Percentiles rank a stretch among this genome's conserved stretches.
Conservation (phyloP, 2,888 invertebrate genomes). For the Drosophila lutescens region DNA sequence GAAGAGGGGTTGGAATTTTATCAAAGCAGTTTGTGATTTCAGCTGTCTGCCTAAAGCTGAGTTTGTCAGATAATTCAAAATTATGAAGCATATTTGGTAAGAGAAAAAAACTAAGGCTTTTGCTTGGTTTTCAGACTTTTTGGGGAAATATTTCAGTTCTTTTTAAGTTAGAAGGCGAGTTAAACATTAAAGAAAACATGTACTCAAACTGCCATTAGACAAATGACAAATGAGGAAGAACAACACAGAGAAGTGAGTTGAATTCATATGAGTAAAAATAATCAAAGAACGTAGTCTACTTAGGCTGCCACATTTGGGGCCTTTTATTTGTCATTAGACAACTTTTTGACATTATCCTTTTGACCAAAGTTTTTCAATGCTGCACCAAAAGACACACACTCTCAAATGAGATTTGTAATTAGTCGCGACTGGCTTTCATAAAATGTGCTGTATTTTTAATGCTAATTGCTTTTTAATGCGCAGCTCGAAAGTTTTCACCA, state of each 20-base stretch:
- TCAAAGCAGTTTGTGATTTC: slow-evolving; percentile 23
- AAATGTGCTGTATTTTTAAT: slow-evolving; percentile 54
- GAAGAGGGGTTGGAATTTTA: background rate
- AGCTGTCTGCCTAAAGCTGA: slow-evolving; percentile 3
- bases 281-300: background rate
- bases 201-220: slow-evolving; percentile 41
- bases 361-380: slow-evolving; percentile 30
- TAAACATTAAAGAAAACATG: background rate
- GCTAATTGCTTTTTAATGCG: slow-evolving; percentile 73
- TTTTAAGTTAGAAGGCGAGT: background rate
- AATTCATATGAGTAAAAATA: background rate
- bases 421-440: slow-evolving; percentile 51
- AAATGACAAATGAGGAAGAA: slow-evolving; percentile 10
- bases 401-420: slow-evolving; percentile 61
- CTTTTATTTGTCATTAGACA: slow-evolving; percentile 47
- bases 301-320: slow-evolving; percentile 17
- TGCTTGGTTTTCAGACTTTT: background rate
- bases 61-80: background rate
- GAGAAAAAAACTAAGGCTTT: background rate
- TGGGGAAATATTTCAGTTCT: background rate
- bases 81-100: background rate
- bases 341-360: slow-evolving; percentile 54
- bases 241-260: background rate
- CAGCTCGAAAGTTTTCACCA: slow-evolving; percentile 47
- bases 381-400: slow-evolving; percentile 13